Evolutionary conservation across 30 jellyfish, hydroid and myxozoan genomes (phyloP).

Genomic region (Sanderia malayensis): DNA sequence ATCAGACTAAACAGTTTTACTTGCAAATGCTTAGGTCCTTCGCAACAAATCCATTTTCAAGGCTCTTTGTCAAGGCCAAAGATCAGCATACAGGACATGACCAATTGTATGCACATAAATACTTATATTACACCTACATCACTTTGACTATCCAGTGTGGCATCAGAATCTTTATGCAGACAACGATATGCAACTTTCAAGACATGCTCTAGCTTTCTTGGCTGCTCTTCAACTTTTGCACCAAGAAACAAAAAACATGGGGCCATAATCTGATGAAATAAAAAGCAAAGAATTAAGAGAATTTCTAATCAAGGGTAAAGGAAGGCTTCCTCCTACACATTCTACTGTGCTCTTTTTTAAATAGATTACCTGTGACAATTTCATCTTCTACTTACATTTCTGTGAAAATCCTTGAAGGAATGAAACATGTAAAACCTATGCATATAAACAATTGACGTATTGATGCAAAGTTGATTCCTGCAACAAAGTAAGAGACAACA

Average conservation of each 20-base stretch:
- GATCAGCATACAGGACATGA: no score
- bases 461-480: conserved; percentile 90
- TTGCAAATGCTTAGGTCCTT: no score
- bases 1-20: no score
- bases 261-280: conserved; percentile 94
- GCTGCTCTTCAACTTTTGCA: conserved; percentile 92
- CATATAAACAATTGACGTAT: conserved; percentile 94
- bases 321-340: no score
- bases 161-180: conserved; percentile 73
- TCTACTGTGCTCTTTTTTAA: no score
- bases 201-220: conserved; percentile 86
- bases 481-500: no score
- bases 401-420: conserved; percentile 78
- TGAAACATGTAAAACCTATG: conserved; percentile 93
- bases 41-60: no score
- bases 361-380: no score
- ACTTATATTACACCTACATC: conserved; percentile 58
- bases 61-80: no score
- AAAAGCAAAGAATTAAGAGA: no score
- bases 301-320: no score
- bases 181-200: conserved; percentile 76
- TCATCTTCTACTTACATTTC: conserved; percentile 84
- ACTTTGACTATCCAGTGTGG: conserved; percentile 74
- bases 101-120: no score
- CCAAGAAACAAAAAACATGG: conserved; percentile 89